phyloP scores from a whole-genome alignment of 1,140 invertebrate genomes.

The Batillaria attramentaria region DNA sequence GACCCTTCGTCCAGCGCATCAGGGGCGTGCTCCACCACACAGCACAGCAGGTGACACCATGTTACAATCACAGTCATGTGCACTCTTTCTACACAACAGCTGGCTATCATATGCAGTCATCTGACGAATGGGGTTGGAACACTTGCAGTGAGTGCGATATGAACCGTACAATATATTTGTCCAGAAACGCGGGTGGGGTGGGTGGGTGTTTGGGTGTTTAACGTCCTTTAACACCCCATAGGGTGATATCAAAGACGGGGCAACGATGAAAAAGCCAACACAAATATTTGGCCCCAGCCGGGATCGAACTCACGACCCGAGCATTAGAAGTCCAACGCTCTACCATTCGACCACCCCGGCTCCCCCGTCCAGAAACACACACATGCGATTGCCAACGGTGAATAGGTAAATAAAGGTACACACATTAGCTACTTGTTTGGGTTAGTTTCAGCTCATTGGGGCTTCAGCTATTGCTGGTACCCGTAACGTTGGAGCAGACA shows the following conservation, averaged over 20 bases:
- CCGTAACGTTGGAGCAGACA: not conserved
- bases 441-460: too few relatives aligned
- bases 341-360: too few relatives aligned
- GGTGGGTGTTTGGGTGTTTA: not conserved
- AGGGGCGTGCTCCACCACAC: slow-evolving; percentile 59
- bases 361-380: too few relatives aligned
- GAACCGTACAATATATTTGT: not conserved
- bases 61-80: not conserved
- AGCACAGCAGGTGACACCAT: slow-evolving; percentile 28
- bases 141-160: not conserved
- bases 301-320: too few relatives aligned
- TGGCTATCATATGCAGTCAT: not conserved
- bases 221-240: not conserved
- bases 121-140: not conserved
- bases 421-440: too few relatives aligned
- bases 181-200: not conserved
- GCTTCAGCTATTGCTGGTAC: not conserved
- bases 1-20: slow-evolving; percentile 54
- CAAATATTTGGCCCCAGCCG: too few relatives aligned
- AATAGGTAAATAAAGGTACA: too few relatives aligned
- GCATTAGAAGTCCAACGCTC: too few relatives aligned
- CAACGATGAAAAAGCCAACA: too few relatives aligned
- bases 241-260: too few relatives aligned
- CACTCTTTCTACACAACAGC: not conserved
- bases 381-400: too few relatives aligned